Conservation (phyloP, 1,140 invertebrate species). For the Lepidurus packardi region DNA sequence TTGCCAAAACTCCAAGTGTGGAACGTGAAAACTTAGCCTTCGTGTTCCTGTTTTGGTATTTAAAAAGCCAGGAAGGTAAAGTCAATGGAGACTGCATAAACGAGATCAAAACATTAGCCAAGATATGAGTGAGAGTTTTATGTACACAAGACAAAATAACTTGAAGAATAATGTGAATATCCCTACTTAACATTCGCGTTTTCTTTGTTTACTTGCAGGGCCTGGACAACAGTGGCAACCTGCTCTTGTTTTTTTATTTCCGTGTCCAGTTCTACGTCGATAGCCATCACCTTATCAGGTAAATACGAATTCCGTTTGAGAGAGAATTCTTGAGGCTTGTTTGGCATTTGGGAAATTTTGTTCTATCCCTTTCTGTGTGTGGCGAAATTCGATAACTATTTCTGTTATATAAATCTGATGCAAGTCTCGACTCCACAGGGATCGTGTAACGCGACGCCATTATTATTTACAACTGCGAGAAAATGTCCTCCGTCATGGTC, state of each 20-base stretch:
- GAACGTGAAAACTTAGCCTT: neutral
- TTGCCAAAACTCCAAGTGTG: neutral
- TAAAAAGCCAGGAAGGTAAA: neutral
- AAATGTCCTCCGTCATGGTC: slow-evolving; percentile 61
- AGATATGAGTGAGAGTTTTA: slow-evolving; percentile 24
- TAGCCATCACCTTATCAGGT: slow-evolving; percentile 72
- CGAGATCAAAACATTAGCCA: neutral
- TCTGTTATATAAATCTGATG: neutral
- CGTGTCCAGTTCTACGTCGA: slow-evolving; percentile 93
- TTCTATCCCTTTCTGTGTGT: neutral
- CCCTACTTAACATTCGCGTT: neutral
- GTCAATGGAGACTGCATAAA: neutral
- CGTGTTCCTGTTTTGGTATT: neutral
- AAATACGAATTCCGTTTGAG: slow-evolving; percentile 40
- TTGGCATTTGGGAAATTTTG: neutral
- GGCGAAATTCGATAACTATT: neutral
- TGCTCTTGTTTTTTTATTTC: slow-evolving; percentile 82
- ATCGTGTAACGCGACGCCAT: slow-evolving; percentile 80
- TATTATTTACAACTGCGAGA: slow-evolving; percentile 90
- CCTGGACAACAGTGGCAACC: slow-evolving; percentile 79
- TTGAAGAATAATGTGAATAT: no score
- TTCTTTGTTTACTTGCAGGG: slow-evolving; percentile 57
- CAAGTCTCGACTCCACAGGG: slow-evolving; percentile 51
- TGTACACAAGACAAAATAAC: neutral
- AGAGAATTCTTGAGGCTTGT: neutral